Base-by-base conservation (phyloP, 2,888 invertebrate genomes). In the Cordilura impudica region DNA sequence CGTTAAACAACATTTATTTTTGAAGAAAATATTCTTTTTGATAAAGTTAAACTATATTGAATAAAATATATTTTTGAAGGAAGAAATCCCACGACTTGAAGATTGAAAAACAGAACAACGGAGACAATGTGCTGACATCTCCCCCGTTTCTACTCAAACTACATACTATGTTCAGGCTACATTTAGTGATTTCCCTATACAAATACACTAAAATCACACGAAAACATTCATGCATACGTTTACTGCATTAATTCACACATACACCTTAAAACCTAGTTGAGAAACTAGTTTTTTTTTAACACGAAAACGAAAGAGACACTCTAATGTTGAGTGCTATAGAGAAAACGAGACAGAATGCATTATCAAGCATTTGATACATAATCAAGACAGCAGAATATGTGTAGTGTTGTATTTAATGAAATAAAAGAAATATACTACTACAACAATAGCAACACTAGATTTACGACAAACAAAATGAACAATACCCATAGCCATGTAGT, bases 231-330 rank as follows among this genome's bases (percentile, higher is more conserved):
- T n/a, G 51, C 35, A 60, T 39, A 12, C 6, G 61, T 69, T 47
- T 39, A 63, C 56, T 61, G 39, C 60, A 72, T 61, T 60, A 43
- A 60, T 29, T 16, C 7, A 18, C 47, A 19, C 47, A 51, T 19
- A 31, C 10, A 45, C 18, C 43, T 19, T 23, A 51, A 4, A 54
- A 18, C 14, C 16, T 65, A 53, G 45, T 53, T 58, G 69, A 58
- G 65, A 72, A 78, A 78, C 73, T 78, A 73, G 65, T 69, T 73
- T 51, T 63, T 7, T 45, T 58, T 29, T 53, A 71, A 60, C 78
- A 74, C 78, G 78, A 78, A 78, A 78, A 66, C 65, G 78, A 78
- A 65, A 78, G 74, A 78, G 78, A 19, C 58, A 39, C 49, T 61
- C 56, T 63, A 63, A 78, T 49, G 31, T 16, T 43, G 19, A 2